Conservation (phyloP, 2,113 vertebrate species). For the Saguinus midas region DNA sequence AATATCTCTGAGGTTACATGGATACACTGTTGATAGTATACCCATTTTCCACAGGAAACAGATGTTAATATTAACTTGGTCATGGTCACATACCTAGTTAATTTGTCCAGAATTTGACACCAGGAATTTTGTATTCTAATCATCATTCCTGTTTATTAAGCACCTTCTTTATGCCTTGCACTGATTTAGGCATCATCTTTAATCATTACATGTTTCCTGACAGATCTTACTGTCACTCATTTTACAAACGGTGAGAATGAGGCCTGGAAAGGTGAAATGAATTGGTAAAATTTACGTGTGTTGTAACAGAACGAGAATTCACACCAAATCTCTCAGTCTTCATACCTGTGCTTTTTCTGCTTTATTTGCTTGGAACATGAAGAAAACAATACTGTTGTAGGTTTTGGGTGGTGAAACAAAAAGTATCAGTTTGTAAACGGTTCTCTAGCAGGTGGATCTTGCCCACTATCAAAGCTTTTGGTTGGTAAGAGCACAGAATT, state of each 20-base stretch:
- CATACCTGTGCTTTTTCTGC: not conserved
- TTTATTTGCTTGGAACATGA: not conserved
- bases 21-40: not conserved
- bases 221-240: not conserved
- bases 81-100: not conserved
- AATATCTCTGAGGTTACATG: not conserved
- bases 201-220: not conserved
- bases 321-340: not conserved
- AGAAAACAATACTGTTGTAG: not conserved
- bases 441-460: not conserved
- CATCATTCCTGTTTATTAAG: not conserved
- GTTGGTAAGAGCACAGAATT: constrained; percentile 28
- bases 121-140: not conserved
- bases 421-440: not conserved
- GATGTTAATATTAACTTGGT: not conserved
- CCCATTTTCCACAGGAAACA: not conserved
- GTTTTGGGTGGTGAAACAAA: not conserved
- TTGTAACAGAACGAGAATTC: not conserved
- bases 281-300: not conserved
- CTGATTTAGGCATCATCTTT: not conserved
- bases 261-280: not conserved
- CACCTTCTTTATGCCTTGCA: not conserved
- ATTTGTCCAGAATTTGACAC: not conserved
- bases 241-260: not conserved
- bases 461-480: constrained; percentile 7